Evolutionary conservation across 2,797 vertebrate genomes (phyloP).

Genomic region (Oreochromis mossambicus): DNA sequence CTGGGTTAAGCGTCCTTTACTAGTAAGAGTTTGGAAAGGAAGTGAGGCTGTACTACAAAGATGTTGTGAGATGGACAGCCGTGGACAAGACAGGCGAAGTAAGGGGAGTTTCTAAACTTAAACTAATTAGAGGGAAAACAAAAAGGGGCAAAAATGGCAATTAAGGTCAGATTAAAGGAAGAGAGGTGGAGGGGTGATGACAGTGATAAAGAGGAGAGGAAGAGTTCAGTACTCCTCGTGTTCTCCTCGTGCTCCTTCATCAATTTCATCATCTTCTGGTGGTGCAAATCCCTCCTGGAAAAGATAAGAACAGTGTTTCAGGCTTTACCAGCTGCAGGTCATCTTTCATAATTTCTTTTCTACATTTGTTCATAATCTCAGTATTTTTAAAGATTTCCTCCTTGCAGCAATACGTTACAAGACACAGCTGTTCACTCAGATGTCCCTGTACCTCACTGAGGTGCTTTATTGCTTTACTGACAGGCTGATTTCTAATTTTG

Average conservation of each 20-base stretch:
- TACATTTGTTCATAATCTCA: background rate
- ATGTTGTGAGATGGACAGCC: slow-evolving; percentile 20
- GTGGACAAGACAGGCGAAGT: background rate
- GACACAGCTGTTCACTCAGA: background rate
- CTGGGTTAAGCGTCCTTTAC: slow-evolving; percentile 28
- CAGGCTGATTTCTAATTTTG: background rate
- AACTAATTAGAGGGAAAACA: background rate
- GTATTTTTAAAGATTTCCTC: background rate
- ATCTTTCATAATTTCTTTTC: background rate
- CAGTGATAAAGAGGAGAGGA: background rate
- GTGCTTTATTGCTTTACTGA: background rate
- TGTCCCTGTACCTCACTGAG: background rate
- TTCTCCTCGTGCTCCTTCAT: slow-evolving; percentile 81
- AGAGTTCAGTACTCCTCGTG: slow-evolving; percentile 87
- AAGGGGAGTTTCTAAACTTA: background rate
- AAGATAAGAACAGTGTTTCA: background rate
- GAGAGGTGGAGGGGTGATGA: slow-evolving; percentile 3
- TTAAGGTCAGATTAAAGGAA: slow-evolving; percentile 21
- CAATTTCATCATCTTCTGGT: slow-evolving; percentile 87
- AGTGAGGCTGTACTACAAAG: slow-evolving; percentile 32
- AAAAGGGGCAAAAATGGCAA: background rate
- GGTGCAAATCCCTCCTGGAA: slow-evolving; percentile 90
- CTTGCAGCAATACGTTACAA: background rate
- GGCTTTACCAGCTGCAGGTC: background rate
- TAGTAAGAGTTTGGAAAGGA: slow-evolving; percentile 29